Percentiles rank a stretch among this genome's conserved stretches.
phyloP scores from a whole-genome alignment of 2,797 vertebrate genomes.

The Calcarius lapponicus region DNA sequence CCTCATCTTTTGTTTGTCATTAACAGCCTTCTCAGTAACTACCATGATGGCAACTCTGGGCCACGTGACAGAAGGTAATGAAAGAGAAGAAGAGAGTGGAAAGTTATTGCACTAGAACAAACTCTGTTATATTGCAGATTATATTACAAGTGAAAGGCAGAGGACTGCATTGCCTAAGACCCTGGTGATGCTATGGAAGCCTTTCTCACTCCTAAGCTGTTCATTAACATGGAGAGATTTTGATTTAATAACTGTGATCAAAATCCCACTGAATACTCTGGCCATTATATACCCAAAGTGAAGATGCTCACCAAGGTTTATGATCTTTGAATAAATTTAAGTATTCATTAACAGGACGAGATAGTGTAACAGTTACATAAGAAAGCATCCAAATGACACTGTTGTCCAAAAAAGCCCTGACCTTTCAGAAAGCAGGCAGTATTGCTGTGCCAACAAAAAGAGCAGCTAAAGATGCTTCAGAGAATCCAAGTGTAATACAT shows the following conservation, averaged over 20 bases:
- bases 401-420: slow-evolving; percentile 55
- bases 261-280: slow-evolving; percentile 34
- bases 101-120: slow-evolving; percentile 67
- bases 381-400: slow-evolving; percentile 52
- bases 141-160: slow-evolving; percentile 60
- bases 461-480: slow-evolving; percentile 11
- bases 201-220: background rate
- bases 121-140: slow-evolving; percentile 56
- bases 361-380: slow-evolving; percentile 41
- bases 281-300: slow-evolving; percentile 51
- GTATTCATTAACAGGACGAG: slow-evolving; percentile 47
- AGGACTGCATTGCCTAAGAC: background rate
- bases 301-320: slow-evolving; percentile 62
- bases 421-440: slow-evolving; percentile 38
- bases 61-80: slow-evolving; percentile 41
- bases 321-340: slow-evolving; percentile 61
- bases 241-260: slow-evolving; percentile 68
- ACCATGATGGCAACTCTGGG: background rate
- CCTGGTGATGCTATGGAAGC: background rate
- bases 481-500: background rate
- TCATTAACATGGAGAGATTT: slow-evolving; percentile 44
- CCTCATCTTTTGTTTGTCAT: slow-evolving; percentile 48
- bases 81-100: slow-evolving; percentile 36
- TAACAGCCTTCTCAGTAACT: slow-evolving; percentile 40
- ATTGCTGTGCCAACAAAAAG: slow-evolving; percentile 53